Conservation (phyloP, 2,888 invertebrate genomes). For the Euspilapteryx auroguttella region DNA sequence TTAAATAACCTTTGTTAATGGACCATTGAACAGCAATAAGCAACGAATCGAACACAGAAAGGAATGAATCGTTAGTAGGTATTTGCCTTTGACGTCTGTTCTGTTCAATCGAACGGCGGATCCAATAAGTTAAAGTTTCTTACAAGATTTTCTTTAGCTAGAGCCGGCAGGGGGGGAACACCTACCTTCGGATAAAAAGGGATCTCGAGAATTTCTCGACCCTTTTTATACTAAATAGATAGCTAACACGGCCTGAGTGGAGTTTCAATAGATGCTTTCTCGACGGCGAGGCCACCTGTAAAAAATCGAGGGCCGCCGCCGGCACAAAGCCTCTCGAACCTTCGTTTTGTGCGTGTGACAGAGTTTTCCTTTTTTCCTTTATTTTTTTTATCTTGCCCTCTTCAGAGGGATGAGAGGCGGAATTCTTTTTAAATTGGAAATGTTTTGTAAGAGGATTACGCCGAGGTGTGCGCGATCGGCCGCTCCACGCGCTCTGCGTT, state of each 20-base stretch:
- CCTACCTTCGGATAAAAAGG: conserved; percentile 41
- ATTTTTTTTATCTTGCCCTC: conserved; percentile 57
- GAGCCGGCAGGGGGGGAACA: conserved; percentile 9
- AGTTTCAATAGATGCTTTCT: conserved; percentile 61
- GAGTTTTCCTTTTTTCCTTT: conserved; percentile 35
- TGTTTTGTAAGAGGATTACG: conserved; percentile 62
- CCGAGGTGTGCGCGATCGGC: conserved; percentile 31
- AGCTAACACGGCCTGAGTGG: conserved; percentile 61
- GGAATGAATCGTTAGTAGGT: neutral
- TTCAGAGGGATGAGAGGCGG: conserved; percentile 49
- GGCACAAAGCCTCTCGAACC: conserved; percentile 22
- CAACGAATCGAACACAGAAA: neutral
- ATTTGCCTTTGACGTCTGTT: neutral
- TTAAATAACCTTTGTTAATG: too few relatives aligned
- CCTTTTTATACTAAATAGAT: conserved; percentile 63
- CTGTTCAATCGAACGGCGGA: too few relatives aligned
- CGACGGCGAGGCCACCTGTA: conserved; percentile 57
- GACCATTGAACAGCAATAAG: too few relatives aligned
- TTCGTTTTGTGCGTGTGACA: conserved; percentile 32
- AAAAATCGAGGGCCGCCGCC: conserved; percentile 44
- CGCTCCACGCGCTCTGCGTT: conserved; percentile 23
- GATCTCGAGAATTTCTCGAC: conserved; percentile 52
- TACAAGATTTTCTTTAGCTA: conserved; percentile 1
- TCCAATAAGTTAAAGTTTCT: neutral
- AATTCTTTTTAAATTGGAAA: conserved; percentile 63